Conservation (phyloP, 2,797 vertebrate genomes). For the Falco biarmicus region DNA sequence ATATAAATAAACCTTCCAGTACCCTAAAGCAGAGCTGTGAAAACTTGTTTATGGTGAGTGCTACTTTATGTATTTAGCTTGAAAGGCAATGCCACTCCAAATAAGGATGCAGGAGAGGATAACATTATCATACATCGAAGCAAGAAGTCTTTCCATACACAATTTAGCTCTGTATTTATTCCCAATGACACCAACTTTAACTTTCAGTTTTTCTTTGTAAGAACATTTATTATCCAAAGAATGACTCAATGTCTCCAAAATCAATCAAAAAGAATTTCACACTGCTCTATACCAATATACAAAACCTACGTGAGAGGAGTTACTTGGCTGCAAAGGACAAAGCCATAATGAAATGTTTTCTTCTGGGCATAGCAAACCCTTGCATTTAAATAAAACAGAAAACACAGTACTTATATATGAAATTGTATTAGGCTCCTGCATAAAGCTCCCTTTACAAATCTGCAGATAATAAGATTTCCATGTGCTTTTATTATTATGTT, state of each 20-base stretch:
- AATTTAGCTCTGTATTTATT: background rate
- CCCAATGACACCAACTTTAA: background rate
- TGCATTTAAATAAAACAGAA: background rate
- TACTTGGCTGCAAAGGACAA: background rate
- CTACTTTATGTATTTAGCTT: constrained; percentile 7
- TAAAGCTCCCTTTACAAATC: background rate
- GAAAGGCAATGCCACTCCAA: constrained; percentile 19
- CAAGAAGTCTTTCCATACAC: background rate
- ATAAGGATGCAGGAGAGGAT: background rate
- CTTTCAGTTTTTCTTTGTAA: background rate
- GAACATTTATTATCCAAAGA: background rate
- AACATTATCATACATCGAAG: background rate
- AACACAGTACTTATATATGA: background rate
- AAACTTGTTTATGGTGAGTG: constrained; percentile 2
- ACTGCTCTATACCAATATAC: background rate
- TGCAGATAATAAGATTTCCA: background rate
- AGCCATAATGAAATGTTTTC: background rate
- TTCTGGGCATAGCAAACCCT: background rate
- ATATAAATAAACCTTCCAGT: constrained; percentile 9
- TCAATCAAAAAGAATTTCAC: background rate
- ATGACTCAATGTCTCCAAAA: background rate
- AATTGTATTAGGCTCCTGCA: background rate
- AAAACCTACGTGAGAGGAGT: background rate
- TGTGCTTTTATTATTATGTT: background rate
- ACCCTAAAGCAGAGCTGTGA: constrained; percentile 31